phyloP scores from a whole-genome alignment of 2,797 vertebrate species.

The Podargus strigoides region DNA sequence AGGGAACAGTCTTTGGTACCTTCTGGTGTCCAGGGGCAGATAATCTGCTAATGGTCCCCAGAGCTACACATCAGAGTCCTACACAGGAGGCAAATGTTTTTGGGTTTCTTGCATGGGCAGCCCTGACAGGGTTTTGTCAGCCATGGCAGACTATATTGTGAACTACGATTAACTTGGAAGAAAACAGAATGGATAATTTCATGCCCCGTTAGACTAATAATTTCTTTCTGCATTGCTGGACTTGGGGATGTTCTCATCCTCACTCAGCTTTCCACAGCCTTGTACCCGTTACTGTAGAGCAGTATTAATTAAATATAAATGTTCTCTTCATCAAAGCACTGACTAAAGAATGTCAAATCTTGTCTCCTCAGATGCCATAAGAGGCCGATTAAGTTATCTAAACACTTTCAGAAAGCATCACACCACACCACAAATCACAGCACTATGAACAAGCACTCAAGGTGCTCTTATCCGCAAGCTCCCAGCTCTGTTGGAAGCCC shows the following conservation, averaged over 20 bases:
- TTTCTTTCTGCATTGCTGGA: slow-evolving; percentile 52
- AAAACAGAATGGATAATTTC: slow-evolving; percentile 56
- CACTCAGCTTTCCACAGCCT: slow-evolving; percentile 8
- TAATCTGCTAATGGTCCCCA: neutral
- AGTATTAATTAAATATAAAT: slow-evolving; percentile 51
- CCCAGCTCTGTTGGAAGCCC: neutral
- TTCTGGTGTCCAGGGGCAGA: neutral
- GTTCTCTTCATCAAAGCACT: neutral
- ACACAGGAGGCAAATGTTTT: neutral
- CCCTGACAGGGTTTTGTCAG: neutral
- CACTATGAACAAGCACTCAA: neutral
- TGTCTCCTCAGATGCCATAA: neutral
- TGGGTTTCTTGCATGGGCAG: neutral
- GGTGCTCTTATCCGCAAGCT: neutral
- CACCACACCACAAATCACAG: neutral
- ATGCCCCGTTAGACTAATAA: slow-evolving; percentile 60
- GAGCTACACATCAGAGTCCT: neutral
- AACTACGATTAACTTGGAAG: slow-evolving; percentile 37
- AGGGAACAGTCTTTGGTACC: neutral
- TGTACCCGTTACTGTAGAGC: neutral
- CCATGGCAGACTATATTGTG: neutral
- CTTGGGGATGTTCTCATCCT: neutral
- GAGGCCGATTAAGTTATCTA: neutral
- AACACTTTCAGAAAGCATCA: neutral
- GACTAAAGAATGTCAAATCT: neutral